Conservation (phyloP, 2,888 invertebrate species). For the Aleiodes testaceus region DNA sequence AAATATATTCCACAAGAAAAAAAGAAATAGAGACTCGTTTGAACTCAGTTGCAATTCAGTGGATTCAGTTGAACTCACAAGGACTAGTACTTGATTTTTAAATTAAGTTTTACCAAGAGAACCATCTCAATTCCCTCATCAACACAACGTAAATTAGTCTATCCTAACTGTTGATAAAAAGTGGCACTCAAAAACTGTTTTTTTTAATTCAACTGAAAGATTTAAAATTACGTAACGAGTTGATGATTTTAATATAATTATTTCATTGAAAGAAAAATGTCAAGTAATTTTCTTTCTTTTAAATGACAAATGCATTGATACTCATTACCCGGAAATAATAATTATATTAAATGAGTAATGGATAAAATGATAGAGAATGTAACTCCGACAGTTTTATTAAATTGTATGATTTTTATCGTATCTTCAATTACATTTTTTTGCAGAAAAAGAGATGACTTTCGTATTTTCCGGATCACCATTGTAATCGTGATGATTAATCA, state of each 20-base stretch:
- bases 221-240: no score
- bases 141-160: slow-evolving; percentile 18
- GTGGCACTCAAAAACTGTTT: no score
- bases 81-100: not conserved
- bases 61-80: not conserved
- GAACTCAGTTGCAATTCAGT: not conserved
- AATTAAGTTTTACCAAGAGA: not conserved
- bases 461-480: slow-evolving; percentile 32
- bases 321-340: no score
- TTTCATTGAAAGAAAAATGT: no score
- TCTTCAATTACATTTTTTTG: slow-evolving; percentile 2
- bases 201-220: no score
- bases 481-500: slow-evolving; percentile 35
- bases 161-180: not conserved
- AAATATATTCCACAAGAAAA: not conserved
- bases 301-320: no score
- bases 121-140: not conserved
- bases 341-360: no score
- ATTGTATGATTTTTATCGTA: slow-evolving; percentile 12
- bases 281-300: no score
- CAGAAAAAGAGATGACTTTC: slow-evolving; percentile 14
- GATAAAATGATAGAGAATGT: not conserved
- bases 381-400: slow-evolving; percentile 17
- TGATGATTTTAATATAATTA: no score
- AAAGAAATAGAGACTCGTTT: not conserved